These are phyloP conservation scores for Tetragonula carbonaria DNA, from an alignment of 2,888 invertebrate species.

Conservation along the genomic window DNA sequence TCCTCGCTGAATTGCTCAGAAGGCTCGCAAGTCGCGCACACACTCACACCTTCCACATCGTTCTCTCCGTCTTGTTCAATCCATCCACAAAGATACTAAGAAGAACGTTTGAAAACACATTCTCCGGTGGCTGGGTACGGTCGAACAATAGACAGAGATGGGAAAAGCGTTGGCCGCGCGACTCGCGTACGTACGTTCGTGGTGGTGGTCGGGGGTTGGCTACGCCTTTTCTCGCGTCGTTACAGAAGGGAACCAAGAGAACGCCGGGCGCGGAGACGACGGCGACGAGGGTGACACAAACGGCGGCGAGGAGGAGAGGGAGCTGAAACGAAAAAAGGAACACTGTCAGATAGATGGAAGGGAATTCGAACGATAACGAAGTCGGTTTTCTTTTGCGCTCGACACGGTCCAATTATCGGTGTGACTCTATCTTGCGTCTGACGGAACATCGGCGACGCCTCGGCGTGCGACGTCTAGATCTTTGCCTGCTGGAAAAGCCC, in stretches of 20 bases:
- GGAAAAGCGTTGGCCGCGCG: not conserved
- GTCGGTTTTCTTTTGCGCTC: constrained; percentile 61
- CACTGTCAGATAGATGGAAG: constrained; percentile 45
- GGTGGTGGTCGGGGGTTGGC: not conserved
- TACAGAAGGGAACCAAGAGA: not conserved
- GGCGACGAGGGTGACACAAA: constrained; percentile 29
- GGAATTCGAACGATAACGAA: constrained; percentile 57
- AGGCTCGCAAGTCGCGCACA: not conserved
- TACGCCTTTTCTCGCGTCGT: constrained; percentile 31
- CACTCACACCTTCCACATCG: too few relatives aligned
- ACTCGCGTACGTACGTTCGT: not conserved
- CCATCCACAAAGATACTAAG: constrained; percentile 2
- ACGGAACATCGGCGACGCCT: constrained; percentile 52
- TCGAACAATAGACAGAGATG: constrained; percentile 11
- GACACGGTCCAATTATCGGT: constrained; percentile 69
- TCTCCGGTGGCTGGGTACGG: not conserved
- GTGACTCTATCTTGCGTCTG: constrained; percentile 49
- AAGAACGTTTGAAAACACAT: constrained; percentile 24
- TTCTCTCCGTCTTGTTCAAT: not conserved
- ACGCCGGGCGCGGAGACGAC: not conserved
- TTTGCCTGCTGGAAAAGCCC: constrained; percentile 55
- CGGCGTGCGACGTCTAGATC: constrained; percentile 44
- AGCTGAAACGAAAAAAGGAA: constrained; percentile 37
- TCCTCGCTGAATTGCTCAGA: constrained; percentile 1
- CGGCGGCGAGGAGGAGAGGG: constrained; percentile 6